Percentiles rank a stretch among this genome's conserved stretches.
These are phyloP conservation scores for Lypha dubia DNA, from an alignment of 2,888 invertebrate genomes.

Conservation along the genomic window DNA sequence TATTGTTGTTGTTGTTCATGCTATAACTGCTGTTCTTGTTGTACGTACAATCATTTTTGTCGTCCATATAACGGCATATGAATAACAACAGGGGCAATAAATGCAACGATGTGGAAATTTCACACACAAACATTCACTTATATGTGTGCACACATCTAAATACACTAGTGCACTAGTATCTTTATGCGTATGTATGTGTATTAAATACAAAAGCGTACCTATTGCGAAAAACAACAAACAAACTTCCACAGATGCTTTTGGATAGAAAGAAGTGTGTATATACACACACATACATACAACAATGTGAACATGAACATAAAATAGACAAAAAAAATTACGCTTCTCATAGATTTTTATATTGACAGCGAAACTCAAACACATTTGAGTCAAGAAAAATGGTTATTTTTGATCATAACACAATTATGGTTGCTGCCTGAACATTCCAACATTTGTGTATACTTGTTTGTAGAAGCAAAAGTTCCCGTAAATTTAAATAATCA, in stretches of 20 bases:
- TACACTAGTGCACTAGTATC: too few species aligned
- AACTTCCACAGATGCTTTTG: slow-evolving; percentile 52
- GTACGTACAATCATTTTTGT: slow-evolving; percentile 18
- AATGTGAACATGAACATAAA: slow-evolving; percentile 24
- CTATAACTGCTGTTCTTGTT: too few species aligned
- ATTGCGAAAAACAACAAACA: slow-evolving; percentile 42
- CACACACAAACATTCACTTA: slow-evolving; percentile 14
- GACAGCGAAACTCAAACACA: slow-evolving; percentile 3
- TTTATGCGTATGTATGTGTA: slow-evolving; percentile 9
- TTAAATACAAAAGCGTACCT: slow-evolving; percentile 49
- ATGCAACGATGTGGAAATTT: slow-evolving; percentile 58
- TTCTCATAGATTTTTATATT: slow-evolving; percentile 44
- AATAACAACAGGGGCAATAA: slow-evolving; percentile 59
- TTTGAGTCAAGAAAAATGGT: slow-evolving; percentile 40
- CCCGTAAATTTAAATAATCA: neutral
- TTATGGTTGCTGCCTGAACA: slow-evolving; percentile 61
- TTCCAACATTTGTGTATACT: slow-evolving; percentile 28
- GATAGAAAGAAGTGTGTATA: slow-evolving; percentile 19
- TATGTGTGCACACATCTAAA: neutral
- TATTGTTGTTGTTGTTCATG: slow-evolving; percentile 22
- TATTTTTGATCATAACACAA: slow-evolving; percentile 69
- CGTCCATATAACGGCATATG: slow-evolving; percentile 29
- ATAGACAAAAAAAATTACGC: slow-evolving; percentile 47
- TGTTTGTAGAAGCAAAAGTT: neutral
- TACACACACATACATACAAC: slow-evolving; percentile 7